Evolutionary conservation across 1,140 invertebrate genomes (phyloP).

Genomic region (Anastrepha ludens): DNA sequence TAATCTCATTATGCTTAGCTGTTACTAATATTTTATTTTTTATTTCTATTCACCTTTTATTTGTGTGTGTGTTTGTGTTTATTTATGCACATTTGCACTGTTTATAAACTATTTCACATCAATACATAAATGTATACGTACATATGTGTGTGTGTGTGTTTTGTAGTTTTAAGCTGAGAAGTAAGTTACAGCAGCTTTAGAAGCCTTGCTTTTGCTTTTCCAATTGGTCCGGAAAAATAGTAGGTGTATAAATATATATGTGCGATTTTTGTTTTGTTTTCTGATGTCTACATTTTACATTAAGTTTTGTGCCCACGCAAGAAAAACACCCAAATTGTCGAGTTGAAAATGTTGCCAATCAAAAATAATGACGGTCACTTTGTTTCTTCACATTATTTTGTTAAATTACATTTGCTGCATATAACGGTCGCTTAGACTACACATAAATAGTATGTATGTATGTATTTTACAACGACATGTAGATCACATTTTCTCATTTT

Average conservation of each 20-base stretch:
- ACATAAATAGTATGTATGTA: constrained; percentile 3
- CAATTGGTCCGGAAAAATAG: not conserved
- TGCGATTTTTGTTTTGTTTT: not conserved
- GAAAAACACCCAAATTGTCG: not conserved
- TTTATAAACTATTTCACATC: constrained; percentile 42
- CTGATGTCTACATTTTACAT: not conserved
- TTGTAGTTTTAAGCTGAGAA: not conserved
- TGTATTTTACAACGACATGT: constrained; percentile 38
- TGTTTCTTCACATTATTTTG: no score
- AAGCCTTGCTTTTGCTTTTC: not conserved
- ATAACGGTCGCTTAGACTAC: not conserved
- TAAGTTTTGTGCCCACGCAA: not conserved
- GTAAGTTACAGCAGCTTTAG: not conserved
- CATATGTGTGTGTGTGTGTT: constrained; percentile 12
- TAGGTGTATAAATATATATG: not conserved
- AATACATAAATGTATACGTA: constrained; percentile 32
- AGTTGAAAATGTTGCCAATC: no score
- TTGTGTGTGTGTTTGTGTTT: no score
- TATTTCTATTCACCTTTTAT: not conserved
- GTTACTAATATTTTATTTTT: not conserved
- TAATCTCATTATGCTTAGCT: constrained; percentile 6
- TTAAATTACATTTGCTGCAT: no score
- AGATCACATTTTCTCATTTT: constrained; percentile 22
- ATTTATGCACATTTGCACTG: not conserved
- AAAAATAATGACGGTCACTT: no score